phyloP scores from a whole-genome alignment of 2,797 vertebrate genomes.

The Anguilla megastoma region DNA sequence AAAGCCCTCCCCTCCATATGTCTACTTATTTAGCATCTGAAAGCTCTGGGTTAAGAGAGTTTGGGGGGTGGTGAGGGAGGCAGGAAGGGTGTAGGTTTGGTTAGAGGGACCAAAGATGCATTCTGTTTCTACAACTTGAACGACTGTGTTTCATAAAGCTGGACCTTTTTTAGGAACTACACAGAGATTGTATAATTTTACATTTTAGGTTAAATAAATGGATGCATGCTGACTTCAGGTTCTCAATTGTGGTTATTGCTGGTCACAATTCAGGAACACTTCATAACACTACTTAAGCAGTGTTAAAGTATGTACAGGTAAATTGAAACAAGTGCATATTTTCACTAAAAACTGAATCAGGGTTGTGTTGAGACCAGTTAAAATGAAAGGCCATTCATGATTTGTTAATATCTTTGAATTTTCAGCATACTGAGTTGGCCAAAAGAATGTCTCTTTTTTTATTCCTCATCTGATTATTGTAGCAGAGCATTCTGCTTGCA shows the following conservation, averaged over 20 bases:
- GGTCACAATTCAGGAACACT: not conserved
- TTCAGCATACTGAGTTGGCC: not conserved
- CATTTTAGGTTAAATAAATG: not conserved
- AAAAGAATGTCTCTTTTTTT: not conserved
- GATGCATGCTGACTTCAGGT: not conserved
- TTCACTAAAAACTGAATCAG: not conserved
- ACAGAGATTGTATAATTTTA: not conserved
- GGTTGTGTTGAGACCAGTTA: not conserved
- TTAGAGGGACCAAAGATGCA: constrained; percentile 22
- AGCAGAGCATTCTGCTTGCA: not conserved
- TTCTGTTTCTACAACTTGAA: constrained; percentile 18
- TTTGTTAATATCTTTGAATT: not conserved
- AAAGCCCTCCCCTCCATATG: constrained; percentile 86
- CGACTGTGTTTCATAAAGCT: not conserved
- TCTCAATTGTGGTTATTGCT: not conserved
- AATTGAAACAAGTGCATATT: not conserved
- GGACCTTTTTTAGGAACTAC: not conserved
- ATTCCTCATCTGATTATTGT: not conserved
- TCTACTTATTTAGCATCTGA: constrained; percentile 87
- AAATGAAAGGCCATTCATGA: not conserved
- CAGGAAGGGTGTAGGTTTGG: constrained; percentile 27
- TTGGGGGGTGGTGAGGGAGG: constrained; percentile 36
- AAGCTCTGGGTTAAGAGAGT: constrained; percentile 65
- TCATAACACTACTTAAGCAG: not conserved
- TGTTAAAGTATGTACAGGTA: not conserved